These are phyloP conservation scores for Acomys russatus DNA, from an alignment of 2,797 vertebrate genomes.

Conservation along the genomic window DNA sequence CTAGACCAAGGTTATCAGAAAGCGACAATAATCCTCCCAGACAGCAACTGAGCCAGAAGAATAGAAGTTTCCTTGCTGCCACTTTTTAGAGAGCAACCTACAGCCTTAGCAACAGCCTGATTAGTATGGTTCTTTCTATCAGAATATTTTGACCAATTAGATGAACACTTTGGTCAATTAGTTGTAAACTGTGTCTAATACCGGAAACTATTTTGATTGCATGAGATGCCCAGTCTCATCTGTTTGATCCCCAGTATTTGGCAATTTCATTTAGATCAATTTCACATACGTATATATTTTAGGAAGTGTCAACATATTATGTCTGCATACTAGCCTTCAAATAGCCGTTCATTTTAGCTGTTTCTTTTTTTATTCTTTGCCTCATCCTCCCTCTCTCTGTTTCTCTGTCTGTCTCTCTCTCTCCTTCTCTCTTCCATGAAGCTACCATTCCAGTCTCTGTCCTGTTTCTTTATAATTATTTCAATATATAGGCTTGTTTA, in stretches of 20 bases:
- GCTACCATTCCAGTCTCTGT: not conserved
- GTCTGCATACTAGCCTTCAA: not conserved
- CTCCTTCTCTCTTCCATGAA: too few relatives aligned
- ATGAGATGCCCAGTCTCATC: not conserved
- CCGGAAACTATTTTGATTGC: not conserved
- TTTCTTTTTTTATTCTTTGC: not conserved
- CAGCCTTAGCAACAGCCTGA: not conserved
- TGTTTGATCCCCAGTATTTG: not conserved
- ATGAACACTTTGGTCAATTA: too few relatives aligned
- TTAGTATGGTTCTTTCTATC: not conserved
- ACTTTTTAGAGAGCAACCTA: not conserved
- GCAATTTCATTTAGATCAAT: not conserved
- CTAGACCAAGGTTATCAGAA: too few relatives aligned
- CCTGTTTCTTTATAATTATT: not conserved
- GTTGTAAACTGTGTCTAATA: not conserved
- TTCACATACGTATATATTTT: too few relatives aligned
- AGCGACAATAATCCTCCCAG: too few relatives aligned
- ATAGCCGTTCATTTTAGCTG: not conserved
- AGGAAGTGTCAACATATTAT: not conserved
- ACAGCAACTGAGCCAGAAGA: too few relatives aligned
- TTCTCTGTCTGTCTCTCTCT: fast-evolving
- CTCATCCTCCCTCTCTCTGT: too few relatives aligned
- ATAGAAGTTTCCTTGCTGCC: not conserved
- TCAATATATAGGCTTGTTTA: not conserved
- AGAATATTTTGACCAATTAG: not conserved